Base-by-base conservation (phyloP, 2,113 vertebrate species). In the Rhodinocichla rosea region DNA sequence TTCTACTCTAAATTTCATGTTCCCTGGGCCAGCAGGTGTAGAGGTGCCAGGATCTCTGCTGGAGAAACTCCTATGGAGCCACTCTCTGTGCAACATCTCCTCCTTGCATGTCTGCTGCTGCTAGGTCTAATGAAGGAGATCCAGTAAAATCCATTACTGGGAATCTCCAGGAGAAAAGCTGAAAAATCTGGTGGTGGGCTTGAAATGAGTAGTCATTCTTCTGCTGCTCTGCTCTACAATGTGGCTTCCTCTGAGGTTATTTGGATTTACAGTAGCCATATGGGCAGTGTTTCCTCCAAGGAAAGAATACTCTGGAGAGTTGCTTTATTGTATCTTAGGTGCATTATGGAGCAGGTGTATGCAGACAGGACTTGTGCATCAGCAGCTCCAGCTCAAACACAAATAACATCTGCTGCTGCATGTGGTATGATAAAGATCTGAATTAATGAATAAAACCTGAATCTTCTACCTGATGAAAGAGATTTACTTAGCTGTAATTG, bases 391-490 rank as follows among this genome's bases (percentile, higher is more conserved):
- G 67, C 52, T 37, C 59, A 64, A 42, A 81, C 40, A 81, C 30
- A 93, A 90, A 69, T 82, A 82, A 81, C 70, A 89, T 47, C 76
- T 96, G 71, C 59, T 96, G 37, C 75, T 93, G 76, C 55, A 64
- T 70, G 75, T 47, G 73, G 42, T 71, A 78, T 74, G 70, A 68
- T 90, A 82, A 87, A 90, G 56, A 75, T 84, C 60, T 75, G 55
- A 78, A 86, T 39, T 70, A 40, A 77, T 92, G 73, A 90, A 77
- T 37, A 60, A 44, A 92, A 14, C 35, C 30, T 77, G 65, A 26
- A 39, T 74, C 44, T 95, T 79, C 65, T 47, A 87, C 52, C 28
- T 28, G 52, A 71, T 87, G 60, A 74, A 83, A 45, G 80, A 69
- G 30, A 53, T 30, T 47, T 89, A 47, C 53, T 71, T 64, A 30